Evolutionary conservation across 2,113 vertebrate species (phyloP).

Genomic region (Tragelaphus scriptus): DNA sequence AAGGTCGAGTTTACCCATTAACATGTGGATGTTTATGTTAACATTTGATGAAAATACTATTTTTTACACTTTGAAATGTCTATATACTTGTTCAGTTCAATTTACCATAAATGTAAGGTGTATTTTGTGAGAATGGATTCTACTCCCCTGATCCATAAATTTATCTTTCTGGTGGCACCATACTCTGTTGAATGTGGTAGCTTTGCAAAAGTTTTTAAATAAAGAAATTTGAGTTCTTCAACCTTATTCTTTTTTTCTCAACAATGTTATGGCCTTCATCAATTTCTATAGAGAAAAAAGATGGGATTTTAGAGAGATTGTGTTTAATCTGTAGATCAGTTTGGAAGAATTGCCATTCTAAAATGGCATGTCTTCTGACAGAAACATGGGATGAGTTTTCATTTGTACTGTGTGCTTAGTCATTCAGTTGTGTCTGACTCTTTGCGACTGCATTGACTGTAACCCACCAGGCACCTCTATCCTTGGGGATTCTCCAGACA

Average conservation of each 20-base stretch:
- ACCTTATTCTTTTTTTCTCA: background rate
- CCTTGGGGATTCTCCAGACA: background rate
- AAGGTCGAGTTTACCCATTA: background rate
- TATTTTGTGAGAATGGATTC: background rate
- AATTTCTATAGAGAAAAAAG: background rate
- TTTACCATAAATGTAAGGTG: background rate
- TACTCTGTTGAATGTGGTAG: background rate
- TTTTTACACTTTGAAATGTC: background rate
- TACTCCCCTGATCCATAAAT: background rate
- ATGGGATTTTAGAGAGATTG: background rate
- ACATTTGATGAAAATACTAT: background rate
- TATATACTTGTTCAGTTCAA: background rate
- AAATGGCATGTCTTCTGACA: background rate
- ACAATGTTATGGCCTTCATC: background rate
- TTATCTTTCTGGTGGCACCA: background rate
- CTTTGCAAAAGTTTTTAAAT: background rate
- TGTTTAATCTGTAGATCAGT: background rate
- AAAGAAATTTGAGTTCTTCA: background rate
- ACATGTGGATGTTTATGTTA: background rate
- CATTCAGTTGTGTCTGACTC: fast-evolving
- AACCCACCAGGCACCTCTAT: background rate
- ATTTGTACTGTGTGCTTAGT: background rate
- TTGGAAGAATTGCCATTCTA: background rate
- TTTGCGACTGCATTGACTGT: background rate
- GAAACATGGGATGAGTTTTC: background rate